phyloP scores from a whole-genome alignment of 2,888 invertebrate genomes.

The Drosophila neonasuta region DNA sequence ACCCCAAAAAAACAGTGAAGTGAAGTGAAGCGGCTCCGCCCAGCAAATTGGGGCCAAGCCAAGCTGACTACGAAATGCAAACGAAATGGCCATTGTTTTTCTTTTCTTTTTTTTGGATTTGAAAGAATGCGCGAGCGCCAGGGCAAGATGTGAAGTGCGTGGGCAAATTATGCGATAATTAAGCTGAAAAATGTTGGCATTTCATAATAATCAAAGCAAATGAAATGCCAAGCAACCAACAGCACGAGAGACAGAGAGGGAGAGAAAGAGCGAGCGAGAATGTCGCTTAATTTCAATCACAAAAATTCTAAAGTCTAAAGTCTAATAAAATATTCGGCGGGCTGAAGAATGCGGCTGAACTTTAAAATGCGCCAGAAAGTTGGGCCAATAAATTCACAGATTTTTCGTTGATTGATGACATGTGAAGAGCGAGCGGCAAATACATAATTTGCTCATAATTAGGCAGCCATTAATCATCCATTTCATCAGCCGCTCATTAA shows the following conservation, averaged over 20 bases:
- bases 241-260: no score
- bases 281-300: conserved; percentile 17
- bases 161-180: conserved; percentile 19
- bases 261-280: not conserved
- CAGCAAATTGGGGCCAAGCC: not conserved
- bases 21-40: not conserved
- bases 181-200: conserved; percentile 29
- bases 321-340: conserved; percentile 15
- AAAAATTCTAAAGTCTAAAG: conserved; percentile 1
- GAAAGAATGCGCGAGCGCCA: no score
- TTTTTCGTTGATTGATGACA: conserved; percentile 9
- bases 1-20: not conserved
- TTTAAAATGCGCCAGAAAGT: conserved; percentile 4
- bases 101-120: no score
- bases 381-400: conserved; percentile 1
- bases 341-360: conserved; percentile 1
- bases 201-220: conserved; percentile 23
- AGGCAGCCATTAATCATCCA: conserved; percentile 12
- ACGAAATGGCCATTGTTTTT: conserved; percentile 4
- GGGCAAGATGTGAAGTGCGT: not conserved
- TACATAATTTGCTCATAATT: conserved; percentile 10
- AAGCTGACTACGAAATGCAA: conserved; percentile 17
- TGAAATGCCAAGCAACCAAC: conserved; percentile 8
- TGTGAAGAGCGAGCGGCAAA: not conserved
- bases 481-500: not conserved